Conservation (phyloP, 2,797 vertebrate genomes). For the Tokudaia muenninki region DNA sequence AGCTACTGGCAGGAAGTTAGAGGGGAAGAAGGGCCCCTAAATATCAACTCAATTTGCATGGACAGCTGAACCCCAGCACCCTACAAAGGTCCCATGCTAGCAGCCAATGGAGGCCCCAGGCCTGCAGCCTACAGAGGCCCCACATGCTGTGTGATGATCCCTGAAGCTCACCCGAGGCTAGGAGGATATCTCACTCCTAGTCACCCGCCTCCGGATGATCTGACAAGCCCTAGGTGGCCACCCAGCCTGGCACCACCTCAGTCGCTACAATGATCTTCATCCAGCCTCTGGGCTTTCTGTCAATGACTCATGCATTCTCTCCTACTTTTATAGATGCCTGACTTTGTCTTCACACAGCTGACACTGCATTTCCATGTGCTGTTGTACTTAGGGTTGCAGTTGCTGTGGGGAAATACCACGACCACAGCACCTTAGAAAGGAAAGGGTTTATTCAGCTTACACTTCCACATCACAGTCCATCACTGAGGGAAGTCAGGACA, state of each 20-base stretch:
- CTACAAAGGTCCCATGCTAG: too few species aligned
- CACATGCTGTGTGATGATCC: rapidly evolving
- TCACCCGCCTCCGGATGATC: neutral
- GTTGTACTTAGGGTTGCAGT: neutral
- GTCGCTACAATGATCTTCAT: neutral
- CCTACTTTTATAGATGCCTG: too few species aligned
- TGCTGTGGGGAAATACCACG: neutral
- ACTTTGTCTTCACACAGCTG: neutral
- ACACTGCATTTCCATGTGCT: neutral
- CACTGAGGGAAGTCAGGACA: neutral
- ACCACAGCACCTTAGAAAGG: neutral
- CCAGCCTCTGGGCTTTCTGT: neutral
- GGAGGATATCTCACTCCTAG: neutral
- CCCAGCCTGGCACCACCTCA: neutral
- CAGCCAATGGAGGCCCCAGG: neutral
- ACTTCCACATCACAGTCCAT: neutral
- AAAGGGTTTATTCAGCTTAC: neutral
- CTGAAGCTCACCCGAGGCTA: neutral
- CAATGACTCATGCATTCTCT: neutral
- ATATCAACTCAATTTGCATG: neutral
- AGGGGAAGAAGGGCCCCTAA: neutral
- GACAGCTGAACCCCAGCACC: neutral
- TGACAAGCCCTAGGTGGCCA: neutral
- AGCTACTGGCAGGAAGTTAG: neutral
- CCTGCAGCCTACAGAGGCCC: neutral